A percentile compares a stretch with the other conserved stretches of the same genome.
These are phyloP conservation scores for Cryptops parisi DNA, from an alignment of 2,888 invertebrate genomes.

Conservation along the genomic window DNA sequence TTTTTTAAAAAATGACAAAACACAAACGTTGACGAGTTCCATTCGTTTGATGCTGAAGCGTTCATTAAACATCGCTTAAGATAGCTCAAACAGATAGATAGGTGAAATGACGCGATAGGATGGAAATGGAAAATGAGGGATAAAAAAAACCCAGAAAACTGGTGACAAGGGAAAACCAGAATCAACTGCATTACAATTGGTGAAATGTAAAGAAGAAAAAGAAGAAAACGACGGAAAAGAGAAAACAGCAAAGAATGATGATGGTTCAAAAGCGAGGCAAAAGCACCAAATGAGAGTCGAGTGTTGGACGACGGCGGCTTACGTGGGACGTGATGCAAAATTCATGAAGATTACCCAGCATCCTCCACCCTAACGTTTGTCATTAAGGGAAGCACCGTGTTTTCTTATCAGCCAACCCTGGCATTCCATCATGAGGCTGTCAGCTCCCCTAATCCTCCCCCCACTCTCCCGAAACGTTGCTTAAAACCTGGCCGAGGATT, in stretches of 20 bases:
- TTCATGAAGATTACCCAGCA: constrained; percentile 11
- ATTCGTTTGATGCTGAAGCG: too few relatives aligned
- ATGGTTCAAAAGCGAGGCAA: neutral
- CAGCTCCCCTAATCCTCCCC: neutral
- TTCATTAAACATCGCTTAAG: too few relatives aligned
- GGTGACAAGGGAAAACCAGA: too few relatives aligned
- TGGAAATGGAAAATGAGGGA: too few relatives aligned
- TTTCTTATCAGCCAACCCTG: constrained; percentile 7
- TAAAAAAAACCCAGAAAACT: too few relatives aligned
- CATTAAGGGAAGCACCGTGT: constrained; percentile 9
- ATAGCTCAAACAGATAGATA: too few relatives aligned
- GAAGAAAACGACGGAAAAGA: neutral
- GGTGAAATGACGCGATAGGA: too few relatives aligned
- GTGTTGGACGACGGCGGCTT: constrained; percentile 6
- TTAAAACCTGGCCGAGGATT: neutral
- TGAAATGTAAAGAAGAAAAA: neutral
- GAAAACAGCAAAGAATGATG: too few relatives aligned
- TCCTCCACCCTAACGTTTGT: neutral
- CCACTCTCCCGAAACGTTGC: neutral
- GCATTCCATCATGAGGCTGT: constrained; percentile 8
- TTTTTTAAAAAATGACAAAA: too few relatives aligned
- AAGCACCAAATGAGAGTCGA: constrained; percentile 1
- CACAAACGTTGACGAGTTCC: too few relatives aligned
- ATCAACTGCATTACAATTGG: too few relatives aligned
- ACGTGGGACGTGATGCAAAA: constrained; percentile 7